Percentiles rank a stretch among this genome's conserved stretches.
Evolutionary conservation across 2,888 invertebrate species (phyloP).

Genomic region (Exephanes ischioxanthus): DNA sequence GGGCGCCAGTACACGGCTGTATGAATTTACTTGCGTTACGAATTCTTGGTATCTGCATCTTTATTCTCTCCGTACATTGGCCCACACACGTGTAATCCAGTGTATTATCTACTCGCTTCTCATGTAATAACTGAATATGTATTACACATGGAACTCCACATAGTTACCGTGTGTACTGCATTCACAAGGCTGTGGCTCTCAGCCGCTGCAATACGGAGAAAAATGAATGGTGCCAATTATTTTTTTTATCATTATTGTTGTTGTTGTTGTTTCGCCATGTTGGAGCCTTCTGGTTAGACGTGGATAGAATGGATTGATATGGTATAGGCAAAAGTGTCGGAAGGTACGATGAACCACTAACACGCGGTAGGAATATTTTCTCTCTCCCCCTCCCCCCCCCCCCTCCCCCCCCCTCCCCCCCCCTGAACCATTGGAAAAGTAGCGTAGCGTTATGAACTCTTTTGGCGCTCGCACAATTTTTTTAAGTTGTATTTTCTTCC

Average conservation of each 20-base stretch:
- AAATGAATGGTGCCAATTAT: too few species aligned
- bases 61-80: constrained; percentile 14
- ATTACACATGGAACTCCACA: neutral
- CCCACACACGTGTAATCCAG: neutral
- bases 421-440: neutral
- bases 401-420: neutral
- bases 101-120: constrained; percentile 4
- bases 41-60: neutral
- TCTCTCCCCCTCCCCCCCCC: neutral
- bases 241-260: too few species aligned
- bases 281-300: too few species aligned
- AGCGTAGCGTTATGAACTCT: constrained; percentile 16
- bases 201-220: too few species aligned
- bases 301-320: too few species aligned
- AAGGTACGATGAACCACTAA: neutral
- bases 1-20: neutral
- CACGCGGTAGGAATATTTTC: neutral
- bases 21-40: constrained; percentile 16
- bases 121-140: constrained; percentile 34
- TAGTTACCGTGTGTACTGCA: neutral
- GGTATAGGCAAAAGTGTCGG: too few species aligned
- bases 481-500: neutral
- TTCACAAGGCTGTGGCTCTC: too few species aligned
- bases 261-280: too few species aligned
- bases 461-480: neutral